Evolutionary conservation across 2,113 vertebrate genomes (phyloP), one percentile per base, ranked within the genome.

Genomic region (Trogon melanurus): DNA sequence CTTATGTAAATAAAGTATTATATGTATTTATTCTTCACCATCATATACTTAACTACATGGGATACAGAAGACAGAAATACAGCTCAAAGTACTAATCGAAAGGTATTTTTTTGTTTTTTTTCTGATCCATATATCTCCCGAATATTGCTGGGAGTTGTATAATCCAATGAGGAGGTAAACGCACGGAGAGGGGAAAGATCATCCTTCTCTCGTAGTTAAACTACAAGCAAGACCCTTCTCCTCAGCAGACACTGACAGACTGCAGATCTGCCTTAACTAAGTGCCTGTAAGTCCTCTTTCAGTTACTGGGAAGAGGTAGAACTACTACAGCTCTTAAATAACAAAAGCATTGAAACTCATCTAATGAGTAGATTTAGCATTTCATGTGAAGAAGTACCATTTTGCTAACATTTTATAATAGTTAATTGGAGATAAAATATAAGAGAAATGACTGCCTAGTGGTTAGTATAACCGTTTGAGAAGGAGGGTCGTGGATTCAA

Each of bases 51-150:
- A 12, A 41, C 21, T n/a, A 6, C 16, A 67, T 20, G 5, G 19
- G 26, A 69, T 79, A 47, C 7, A 22, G 20, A 45, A 62, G 16
- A 27, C 2, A 44, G 48, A 69, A 67, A 62, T 53, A 5, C 36
- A 38, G 5, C 9, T 72, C 32, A 20, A 47, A 10, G 1, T 36
- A 57, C n/a, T 47, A n/a, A 10, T 11, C 45, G 19, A 41, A 53
- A 53, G 76, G 4, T 26, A 16, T 23, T 29, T 11, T 21, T 9
- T 23, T 23, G 30, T 27, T 65, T 23, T 65, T 80, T 54, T 64
- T 5, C 27, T 57, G 2, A 1, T 85, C 6, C 10, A 23, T 32
- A 10, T 53, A 32, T 48, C 19, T 45, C 11, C 14, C 1, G 0
- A 79, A 4, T 67, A n/a, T 69, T 83, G 1, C 10, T 69, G 16